A percentile compares a stretch with the other conserved stretches of the same genome.
Conservation (phyloP, 2,888 invertebrate species). For the Auanema freiburgensis region DNA sequence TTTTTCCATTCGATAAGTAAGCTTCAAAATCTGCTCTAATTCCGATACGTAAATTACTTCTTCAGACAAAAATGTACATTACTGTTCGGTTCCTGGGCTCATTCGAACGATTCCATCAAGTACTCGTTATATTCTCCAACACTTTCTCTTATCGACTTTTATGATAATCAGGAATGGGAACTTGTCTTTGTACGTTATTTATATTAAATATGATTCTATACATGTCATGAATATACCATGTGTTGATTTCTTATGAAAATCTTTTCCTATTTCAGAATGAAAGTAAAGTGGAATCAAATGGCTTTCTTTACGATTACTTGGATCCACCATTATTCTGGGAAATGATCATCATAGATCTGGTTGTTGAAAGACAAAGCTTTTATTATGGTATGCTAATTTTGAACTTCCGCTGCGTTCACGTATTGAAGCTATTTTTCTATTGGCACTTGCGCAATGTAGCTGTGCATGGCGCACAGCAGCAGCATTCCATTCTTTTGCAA, state of each 20-base stretch:
- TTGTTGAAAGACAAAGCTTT: conserved; percentile 60
- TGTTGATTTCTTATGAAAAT: not conserved
- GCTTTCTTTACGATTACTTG: conserved; percentile 60
- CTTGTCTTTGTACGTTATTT: conserved; percentile 44
- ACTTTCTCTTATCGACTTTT: conserved; percentile 61
- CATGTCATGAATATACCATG: not conserved
- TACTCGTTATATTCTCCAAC: conserved; percentile 58
- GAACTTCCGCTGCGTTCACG: not conserved
- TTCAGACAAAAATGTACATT: conserved; percentile 58
- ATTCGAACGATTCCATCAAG: conserved; percentile 63
- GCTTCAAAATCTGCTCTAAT: conserved; percentile 12
- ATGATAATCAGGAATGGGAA: conserved; percentile 64
- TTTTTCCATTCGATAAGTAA: conserved; percentile 63
- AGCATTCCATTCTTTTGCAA: not conserved
- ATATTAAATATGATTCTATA: conserved; percentile 5
- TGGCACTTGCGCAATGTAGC: not conserved
- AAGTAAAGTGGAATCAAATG: conserved; percentile 56
- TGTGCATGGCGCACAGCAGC: not conserved
- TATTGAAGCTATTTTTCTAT: not conserved
- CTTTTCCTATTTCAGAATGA: conserved; percentile 36
- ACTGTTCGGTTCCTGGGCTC: conserved; percentile 64
- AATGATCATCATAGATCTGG: conserved; percentile 61
- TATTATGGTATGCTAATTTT: conserved; percentile 55
- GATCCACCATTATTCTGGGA: conserved; percentile 63
- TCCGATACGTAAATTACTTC: conserved; percentile 1